Evolutionary conservation across 64 coral and sea anemone genomes (phyloP).

Genomic region (Montipora sp.): DNA sequence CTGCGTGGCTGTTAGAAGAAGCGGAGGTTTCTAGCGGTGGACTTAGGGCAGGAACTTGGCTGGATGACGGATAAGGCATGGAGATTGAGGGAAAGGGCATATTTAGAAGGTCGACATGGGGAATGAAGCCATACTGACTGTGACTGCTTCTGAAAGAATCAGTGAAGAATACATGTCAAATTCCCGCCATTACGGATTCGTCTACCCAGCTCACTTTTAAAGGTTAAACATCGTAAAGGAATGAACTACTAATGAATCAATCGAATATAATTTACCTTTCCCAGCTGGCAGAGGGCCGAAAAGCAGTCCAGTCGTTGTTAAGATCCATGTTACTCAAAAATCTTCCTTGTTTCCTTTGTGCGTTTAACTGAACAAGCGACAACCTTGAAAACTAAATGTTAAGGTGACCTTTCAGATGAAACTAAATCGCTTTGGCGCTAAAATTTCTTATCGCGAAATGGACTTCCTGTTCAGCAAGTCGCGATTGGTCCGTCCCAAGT

Average conservation of each 20-base stretch:
- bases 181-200: no score
- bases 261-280: constrained; percentile 6
- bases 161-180: no score
- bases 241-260: constrained; percentile 2
- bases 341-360: no score
- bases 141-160: neutral
- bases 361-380: no score
- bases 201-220: no score
- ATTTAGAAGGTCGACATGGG: neutral
- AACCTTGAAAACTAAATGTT: no score
- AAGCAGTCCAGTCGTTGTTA: no score
- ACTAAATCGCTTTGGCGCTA: neutral
- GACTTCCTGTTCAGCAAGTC: neutral
- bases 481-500: constrained; percentile 6
- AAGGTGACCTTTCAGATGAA: neutral
- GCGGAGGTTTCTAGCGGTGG: neutral
- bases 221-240: neutral
- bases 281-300: neutral
- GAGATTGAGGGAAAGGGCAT: neutral
- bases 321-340: no score
- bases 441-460: constrained; percentile 2
- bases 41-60: neutral
- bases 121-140: neutral
- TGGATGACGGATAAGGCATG: constrained; percentile 8
- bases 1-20: no score